Evolutionary conservation across 1,140 invertebrate genomes (phyloP), one percentile per base, ranked within the genome.

Genomic region (Diachasma alloeum): DNA sequence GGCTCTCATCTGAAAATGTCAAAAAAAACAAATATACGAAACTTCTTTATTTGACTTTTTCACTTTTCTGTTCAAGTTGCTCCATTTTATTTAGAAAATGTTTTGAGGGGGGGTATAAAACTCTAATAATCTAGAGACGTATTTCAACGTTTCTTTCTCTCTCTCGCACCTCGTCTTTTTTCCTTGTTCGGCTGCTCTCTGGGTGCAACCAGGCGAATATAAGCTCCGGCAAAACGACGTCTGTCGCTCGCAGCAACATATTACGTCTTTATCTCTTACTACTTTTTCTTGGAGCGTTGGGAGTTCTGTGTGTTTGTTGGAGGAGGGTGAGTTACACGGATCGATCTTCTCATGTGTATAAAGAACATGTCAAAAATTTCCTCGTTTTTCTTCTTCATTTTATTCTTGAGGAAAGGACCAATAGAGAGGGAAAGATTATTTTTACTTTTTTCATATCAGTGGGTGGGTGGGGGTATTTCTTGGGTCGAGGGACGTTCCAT

Each of bases 241-340:
- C 70, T 77, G 75, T 77, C 69, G 69, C 75, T 63, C 70, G 19
- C 56, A 77, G 69, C 69, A 77, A 72, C 70, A 72, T 77, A 76
- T 70, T 76, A 76, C 70, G 44, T 13, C 56, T 72, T 76, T 71
- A 71, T 76, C 68, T 76, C 53, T 70, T 26, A 39, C 44, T 26
- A 22, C 37, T 46, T 44, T 36, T 69, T 69, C 44, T 66, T 69
- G 59, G 24, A 63, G 17, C 48, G 6, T n/a, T n/a, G n/a, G n/a
- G n/a, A n/a, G n/a, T 53, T 53, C 15, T 53, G 17, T 53, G 48
- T 53, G 48, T 53, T 53, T 53, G 48, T 53, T 42, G 4, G 48
- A 17, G 13, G 48, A 1, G 48, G 48, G 15, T 53, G 48, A 19
- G 48, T n/a, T 53, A 53, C 48, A 19, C 13, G 48, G 48, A 53